A percentile compares a stretch with the other conserved stretches of the same genome.
These are phyloP conservation scores for Caradrina clavipalpis DNA, from an alignment of 2,888 invertebrate species.

Conservation along the genomic window DNA sequence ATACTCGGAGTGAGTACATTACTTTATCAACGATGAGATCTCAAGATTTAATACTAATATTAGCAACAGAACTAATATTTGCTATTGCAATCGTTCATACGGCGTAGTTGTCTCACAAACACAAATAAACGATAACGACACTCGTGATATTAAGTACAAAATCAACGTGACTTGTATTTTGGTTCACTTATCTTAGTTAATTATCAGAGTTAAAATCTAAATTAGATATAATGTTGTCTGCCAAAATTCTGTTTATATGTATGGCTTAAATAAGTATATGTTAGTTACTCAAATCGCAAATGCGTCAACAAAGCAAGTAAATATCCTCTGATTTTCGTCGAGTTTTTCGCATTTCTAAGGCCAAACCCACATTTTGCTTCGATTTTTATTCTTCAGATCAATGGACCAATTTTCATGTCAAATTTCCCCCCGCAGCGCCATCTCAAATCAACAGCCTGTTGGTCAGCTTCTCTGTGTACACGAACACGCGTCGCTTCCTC, in stretches of 20 bases:
- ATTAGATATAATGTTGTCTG: neutral
- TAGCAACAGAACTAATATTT: conserved; percentile 5
- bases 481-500: conserved; percentile 81
- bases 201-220: neutral
- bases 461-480: conserved; percentile 80
- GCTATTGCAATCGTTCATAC: neutral
- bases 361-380: no score
- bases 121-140: conserved; percentile 41
- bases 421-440: conserved; percentile 55
- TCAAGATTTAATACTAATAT: neutral
- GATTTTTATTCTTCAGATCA: neutral
- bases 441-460: conserved; percentile 62
- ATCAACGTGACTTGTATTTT: conserved; percentile 36
- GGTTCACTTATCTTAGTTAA: conserved; percentile 11
- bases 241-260: neutral
- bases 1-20: neutral
- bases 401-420: neutral
- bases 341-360: no score
- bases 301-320: no score
- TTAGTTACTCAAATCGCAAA: no score
- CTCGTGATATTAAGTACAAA: conserved; percentile 21
- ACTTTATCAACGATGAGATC: neutral
- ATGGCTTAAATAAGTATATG: no score
- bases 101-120: conserved; percentile 23
- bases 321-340: no score